Conservation (phyloP, 1,140 invertebrate genomes). For the Oryzaephilus surinamensis region DNA sequence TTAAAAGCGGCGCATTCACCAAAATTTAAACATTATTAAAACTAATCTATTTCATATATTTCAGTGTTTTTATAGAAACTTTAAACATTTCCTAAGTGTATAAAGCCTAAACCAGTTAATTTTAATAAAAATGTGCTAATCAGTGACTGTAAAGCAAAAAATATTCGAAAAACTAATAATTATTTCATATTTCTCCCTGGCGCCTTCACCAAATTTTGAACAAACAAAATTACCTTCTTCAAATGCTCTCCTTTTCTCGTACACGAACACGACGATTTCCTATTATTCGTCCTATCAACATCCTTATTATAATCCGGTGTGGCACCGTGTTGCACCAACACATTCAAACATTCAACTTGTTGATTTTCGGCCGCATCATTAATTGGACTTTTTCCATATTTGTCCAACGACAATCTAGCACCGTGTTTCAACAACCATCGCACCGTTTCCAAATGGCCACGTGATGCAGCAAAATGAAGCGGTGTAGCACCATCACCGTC, state of each 20-base stretch:
- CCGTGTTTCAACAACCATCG: slow-evolving; percentile 73
- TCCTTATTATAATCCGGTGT: slow-evolving; percentile 44
- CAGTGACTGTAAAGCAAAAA: too few species aligned
- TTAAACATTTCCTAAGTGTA: too few species aligned
- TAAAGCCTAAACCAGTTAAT: too few species aligned
- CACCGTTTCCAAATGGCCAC: slow-evolving; percentile 70
- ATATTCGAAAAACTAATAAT: too few species aligned
- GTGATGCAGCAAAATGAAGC: slow-evolving; percentile 68
- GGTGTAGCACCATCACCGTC: slow-evolving; percentile 78
- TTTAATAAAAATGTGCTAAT: too few species aligned
- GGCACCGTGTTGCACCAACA: slow-evolving; percentile 64
- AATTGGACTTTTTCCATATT: slow-evolving; percentile 76
- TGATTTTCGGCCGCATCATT: slow-evolving; percentile 84
- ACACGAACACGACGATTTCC: slow-evolving; percentile 21
- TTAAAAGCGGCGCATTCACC: too few species aligned
- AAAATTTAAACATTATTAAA: too few species aligned
- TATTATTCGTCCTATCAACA: slow-evolving; percentile 1
- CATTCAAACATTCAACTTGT: slow-evolving; percentile 70
- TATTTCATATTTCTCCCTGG: too few species aligned
- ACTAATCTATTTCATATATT: too few species aligned
- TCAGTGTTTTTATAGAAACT: too few species aligned
- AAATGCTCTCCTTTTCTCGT: slow-evolving; percentile 21
- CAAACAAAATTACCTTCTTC: slow-evolving; percentile 22
- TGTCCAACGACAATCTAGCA: slow-evolving; percentile 65
- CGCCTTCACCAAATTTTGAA: too few species aligned